phyloP scores from a whole-genome alignment of 2,113 vertebrate genomes.

The Aldabrachelys gigantea region DNA sequence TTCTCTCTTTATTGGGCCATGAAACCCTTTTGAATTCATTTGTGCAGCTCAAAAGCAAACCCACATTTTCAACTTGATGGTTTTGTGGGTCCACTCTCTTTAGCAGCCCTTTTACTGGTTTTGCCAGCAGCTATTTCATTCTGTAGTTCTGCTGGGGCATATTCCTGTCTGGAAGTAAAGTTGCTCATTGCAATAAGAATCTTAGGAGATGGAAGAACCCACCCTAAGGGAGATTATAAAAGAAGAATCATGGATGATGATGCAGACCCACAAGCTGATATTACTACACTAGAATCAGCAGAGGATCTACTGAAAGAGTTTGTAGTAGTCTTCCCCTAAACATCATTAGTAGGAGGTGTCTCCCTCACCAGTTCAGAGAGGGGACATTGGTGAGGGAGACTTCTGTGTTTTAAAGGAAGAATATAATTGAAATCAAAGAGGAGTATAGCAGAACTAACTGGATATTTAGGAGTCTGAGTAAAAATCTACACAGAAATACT shows the following conservation, averaged over 20 bases:
- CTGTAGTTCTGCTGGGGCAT: slow-evolving; percentile 28
- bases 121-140: background rate
- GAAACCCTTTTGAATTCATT: background rate
- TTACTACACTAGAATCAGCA: background rate
- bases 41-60: slow-evolving; percentile 12
- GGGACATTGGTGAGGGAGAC: background rate
- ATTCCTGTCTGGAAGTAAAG: background rate
- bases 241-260: background rate
- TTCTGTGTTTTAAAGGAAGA: background rate
- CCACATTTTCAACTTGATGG: background rate
- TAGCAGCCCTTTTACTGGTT: background rate
- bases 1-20: slow-evolving; percentile 13
- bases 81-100: background rate
- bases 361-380: background rate
- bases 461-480: background rate
- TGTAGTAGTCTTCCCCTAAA: background rate
- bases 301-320: background rate
- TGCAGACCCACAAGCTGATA: background rate
- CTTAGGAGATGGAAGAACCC: background rate
- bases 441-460: background rate
- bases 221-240: background rate
- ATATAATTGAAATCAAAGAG: background rate
- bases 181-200: background rate
- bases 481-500: background rate
- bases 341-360: background rate